Evolutionary conservation across 2,113 vertebrate species (phyloP).

Genomic region (Spilogale gracilis): DNA sequence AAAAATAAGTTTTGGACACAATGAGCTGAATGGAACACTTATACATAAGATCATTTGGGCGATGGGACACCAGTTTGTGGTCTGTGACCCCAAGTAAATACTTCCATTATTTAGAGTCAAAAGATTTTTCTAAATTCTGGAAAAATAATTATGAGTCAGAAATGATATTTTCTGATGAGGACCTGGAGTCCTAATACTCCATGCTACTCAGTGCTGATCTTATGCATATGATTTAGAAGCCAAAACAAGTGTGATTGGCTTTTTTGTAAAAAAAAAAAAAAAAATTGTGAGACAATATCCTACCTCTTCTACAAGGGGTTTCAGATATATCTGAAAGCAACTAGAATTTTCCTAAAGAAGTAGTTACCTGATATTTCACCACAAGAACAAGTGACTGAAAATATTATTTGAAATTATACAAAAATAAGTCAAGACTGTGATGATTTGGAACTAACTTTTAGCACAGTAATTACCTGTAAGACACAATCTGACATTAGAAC

Average conservation of each 20-base stretch:
- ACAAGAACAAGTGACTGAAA: neutral
- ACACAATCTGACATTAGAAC: neutral
- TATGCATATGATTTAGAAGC: neutral
- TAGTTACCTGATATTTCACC: neutral
- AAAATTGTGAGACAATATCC: neutral
- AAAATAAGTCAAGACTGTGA: neutral
- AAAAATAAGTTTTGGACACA: neutral
- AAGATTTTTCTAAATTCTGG: neutral
- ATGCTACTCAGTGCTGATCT: neutral
- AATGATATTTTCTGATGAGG: neutral
- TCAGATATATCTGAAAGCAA: neutral
- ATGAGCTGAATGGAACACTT: neutral
- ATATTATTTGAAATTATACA: constrained; percentile 13
- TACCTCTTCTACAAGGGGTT: neutral
- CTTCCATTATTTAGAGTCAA: neutral
- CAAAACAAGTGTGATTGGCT: neutral
- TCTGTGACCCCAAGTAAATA: neutral
- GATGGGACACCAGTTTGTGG: neutral
- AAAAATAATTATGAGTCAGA: neutral
- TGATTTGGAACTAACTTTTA: neutral
- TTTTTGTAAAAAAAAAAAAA: neutral
- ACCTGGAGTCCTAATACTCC: neutral
- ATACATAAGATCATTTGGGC: neutral
- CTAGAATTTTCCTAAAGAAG: neutral
- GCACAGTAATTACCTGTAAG: neutral